A percentile compares a stretch with the other conserved stretches of the same genome.
These are phyloP conservation scores for Conus ventricosus DNA, from an alignment of 1,140 invertebrate genomes.

Conservation along the genomic window DNA sequence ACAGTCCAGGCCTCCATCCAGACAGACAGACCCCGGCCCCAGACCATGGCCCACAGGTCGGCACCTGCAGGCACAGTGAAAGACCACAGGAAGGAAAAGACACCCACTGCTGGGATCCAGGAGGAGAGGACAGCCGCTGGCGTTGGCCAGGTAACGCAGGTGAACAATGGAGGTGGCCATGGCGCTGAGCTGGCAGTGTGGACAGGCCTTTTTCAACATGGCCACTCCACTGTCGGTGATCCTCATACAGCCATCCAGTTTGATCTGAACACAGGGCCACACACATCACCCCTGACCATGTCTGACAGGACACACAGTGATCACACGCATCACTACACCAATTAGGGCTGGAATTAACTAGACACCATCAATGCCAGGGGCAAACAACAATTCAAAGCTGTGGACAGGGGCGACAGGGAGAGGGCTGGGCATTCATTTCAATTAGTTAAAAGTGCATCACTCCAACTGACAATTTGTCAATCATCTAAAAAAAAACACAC, in stretches of 20 bases:
- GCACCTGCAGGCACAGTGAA: too few relatives aligned
- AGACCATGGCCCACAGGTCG: too few relatives aligned
- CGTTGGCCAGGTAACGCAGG: constrained; percentile 23
- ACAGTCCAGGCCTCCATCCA: too few relatives aligned
- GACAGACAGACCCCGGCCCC: too few relatives aligned
- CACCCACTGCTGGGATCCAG: constrained; percentile 28
- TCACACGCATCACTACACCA: neutral
- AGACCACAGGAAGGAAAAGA: too few relatives aligned
- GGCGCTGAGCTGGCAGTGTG: constrained; percentile 29
- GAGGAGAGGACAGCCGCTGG: constrained; percentile 45
- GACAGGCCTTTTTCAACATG: constrained; percentile 19
- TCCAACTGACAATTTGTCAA: too few relatives aligned
- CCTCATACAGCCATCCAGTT: constrained; percentile 43
- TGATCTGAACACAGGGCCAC: constrained; percentile 33
- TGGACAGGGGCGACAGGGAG: too few relatives aligned
- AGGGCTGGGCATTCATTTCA: too few relatives aligned
- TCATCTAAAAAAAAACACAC: too few relatives aligned
- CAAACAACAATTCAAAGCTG: neutral
- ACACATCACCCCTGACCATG: neutral
- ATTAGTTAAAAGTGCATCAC: too few relatives aligned
- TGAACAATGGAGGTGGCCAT: constrained; percentile 44
- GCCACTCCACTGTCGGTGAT: constrained; percentile 40
- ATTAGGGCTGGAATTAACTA: neutral
- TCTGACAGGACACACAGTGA: too few relatives aligned
- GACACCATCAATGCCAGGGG: neutral